Conservation (phyloP, 2,797 vertebrate genomes). For the Gobionotothen gibberifrons region DNA sequence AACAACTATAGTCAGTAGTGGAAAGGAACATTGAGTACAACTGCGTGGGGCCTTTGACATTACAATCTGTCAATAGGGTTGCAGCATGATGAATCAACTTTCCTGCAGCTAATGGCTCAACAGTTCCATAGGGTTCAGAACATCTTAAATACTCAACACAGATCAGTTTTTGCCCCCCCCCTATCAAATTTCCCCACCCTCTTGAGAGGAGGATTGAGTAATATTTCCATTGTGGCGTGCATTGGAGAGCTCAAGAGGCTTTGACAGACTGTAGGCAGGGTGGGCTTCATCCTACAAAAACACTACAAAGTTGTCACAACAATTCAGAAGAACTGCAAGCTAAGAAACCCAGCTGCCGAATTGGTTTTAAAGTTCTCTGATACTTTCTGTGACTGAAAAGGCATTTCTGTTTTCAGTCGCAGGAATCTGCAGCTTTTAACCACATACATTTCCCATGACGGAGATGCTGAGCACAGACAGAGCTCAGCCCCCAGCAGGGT, state of each 20-base stretch:
- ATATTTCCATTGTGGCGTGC: conserved; percentile 32
- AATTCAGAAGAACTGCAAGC: background rate
- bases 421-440: conserved; percentile 28
- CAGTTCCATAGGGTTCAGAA: conserved; percentile 35
- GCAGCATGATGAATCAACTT: conserved; percentile 41
- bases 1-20: conserved; percentile 15
- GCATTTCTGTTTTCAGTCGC: conserved; percentile 11
- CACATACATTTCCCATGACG: conserved; percentile 7
- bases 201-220: conserved; percentile 47
- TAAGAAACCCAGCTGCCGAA: conserved; percentile 12
- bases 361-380: conserved; percentile 19
- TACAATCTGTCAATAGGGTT: conserved; percentile 15
- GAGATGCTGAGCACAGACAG: background rate
- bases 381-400: conserved; percentile 13
- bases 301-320: conserved; percentile 24
- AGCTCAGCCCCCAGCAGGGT: conserved; percentile 21
- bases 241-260: conserved; percentile 23
- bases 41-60: conserved; percentile 16
- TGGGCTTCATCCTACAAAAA: conserved; percentile 15
- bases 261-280: conserved; percentile 33
- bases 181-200: conserved; percentile 39
- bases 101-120: conserved; percentile 33
- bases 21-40: conserved; percentile 41
- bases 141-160: conserved; percentile 10
- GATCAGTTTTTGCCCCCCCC: conserved; percentile 21